Percentiles rank a stretch among this genome's conserved stretches.
Evolutionary conservation across 2,113 vertebrate genomes (phyloP).

Genomic region (Lates calcarifer): DNA sequence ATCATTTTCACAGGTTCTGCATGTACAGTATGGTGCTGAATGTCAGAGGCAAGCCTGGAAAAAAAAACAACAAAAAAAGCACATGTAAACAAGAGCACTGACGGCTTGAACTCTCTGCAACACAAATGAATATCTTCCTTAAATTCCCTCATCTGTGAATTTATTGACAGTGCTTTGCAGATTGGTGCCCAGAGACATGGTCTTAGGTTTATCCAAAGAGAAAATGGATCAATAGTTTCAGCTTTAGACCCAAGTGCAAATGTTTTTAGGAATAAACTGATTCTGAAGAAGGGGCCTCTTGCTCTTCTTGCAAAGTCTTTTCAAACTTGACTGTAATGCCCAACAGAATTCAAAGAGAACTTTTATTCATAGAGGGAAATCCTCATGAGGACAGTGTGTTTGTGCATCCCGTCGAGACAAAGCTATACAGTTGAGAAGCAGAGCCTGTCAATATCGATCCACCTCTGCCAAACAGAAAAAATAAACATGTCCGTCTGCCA

Average conservation of each 20-base stretch:
- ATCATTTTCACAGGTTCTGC: constrained; percentile 44
- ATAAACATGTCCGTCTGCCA: neutral
- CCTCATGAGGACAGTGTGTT: neutral
- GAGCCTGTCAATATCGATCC: constrained; percentile 33
- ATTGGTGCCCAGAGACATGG: neutral
- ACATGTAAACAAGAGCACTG: neutral
- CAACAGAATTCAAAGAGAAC: neutral
- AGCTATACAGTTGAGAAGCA: constrained; percentile 24
- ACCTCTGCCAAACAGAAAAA: neutral
- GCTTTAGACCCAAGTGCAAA: constrained; percentile 13
- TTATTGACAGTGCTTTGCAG: neutral
- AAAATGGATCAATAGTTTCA: constrained; percentile 18
- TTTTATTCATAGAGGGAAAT: constrained; percentile 4
- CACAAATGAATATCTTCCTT: neutral
- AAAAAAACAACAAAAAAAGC: neutral
- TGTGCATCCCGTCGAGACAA: neutral
- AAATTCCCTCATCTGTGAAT: neutral
- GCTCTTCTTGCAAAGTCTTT: neutral
- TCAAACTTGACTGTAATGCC: neutral
- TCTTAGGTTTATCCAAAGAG: neutral
- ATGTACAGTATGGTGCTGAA: neutral
- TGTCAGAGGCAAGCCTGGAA: neutral
- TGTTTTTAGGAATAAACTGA: neutral
- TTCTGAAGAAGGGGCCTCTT: neutral
- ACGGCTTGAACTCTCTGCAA: neutral